Evolutionary conservation across 2,113 vertebrate species (phyloP), one percentile per base, ranked within the genome.

Genomic region (Camelus bactrianus): DNA sequence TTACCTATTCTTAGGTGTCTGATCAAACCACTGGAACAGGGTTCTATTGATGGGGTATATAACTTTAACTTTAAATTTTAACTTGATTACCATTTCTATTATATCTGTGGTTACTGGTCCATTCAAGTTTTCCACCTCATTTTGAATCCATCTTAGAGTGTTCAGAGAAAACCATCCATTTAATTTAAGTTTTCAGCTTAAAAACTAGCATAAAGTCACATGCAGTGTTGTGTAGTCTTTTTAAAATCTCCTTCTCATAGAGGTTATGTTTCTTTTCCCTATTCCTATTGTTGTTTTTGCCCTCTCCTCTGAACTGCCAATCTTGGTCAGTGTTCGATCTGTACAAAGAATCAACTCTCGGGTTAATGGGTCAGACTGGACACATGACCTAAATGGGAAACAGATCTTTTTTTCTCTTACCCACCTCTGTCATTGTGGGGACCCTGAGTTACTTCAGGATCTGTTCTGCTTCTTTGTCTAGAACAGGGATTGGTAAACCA

Each of bases 231-330:
- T 3, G 9, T 0, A 64, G 20, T 48, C 35, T 79, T 64, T 83
- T 60, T 9, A 60, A 80, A 89, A 69, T 75, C 50, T 83, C 8
- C 76, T 42, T 75, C 10, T 84, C 17, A 30, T 30, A 42, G 26
- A 28, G 13, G 19, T 56, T 64, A 76, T 16, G 6, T 9, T 38
- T 89, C 46, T 62, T 69, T 65, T 52, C n/a, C 4, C 10, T 83
- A 24, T 10, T 16, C 30, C 48, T 58, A 42, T 17, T 16, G 6
- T 19, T 69, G n/a, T 38, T 50, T 80, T 76, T 82, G 1, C 64
- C n/a, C 48, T n/a, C 42, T 79, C 50, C 32, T 88, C 5, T 52
- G 17, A 95, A 93, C 28, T 80, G 50, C n/a, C 89, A 67, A 95
- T 46, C n/a, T 58, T 28, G 32, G 19, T 35, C 26, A 38, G 48